Evolutionary conservation across 2,888 invertebrate genomes (phyloP), one percentile per base, ranked within the genome.

Genomic region (Thymelicus acteon): DNA sequence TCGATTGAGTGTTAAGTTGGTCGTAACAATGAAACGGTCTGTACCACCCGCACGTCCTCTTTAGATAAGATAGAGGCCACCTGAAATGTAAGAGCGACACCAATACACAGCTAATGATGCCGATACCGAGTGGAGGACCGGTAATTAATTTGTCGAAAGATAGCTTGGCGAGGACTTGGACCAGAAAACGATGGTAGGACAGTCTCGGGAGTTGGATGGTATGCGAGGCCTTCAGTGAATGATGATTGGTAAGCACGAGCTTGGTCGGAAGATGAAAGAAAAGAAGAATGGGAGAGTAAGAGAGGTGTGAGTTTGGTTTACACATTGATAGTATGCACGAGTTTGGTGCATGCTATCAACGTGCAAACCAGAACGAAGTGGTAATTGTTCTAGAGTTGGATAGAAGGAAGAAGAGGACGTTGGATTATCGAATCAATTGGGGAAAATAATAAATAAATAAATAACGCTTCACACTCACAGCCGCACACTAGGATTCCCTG

Each of bases 41-140:
- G 88, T 88, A 86, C 87, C 85, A 82, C 92, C 92, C 93, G 92
- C 91, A 93, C 93, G 93, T 93, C 93, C 93, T 93, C 92, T 92
- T 90, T 93, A 90, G 93, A 93, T 93, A 91, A 93, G 93, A 93
- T 93, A 93, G 90, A 86, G 89, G 88, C 87, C 85, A 90, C 86
- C 86, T 88, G 87, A 89, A 90, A 86, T 84, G 85, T 82, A 86
- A 83, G 85, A 84, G 82, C 87, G 92, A 88, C 93, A 92, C 90
- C 90, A 91, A 91, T 91, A 87, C 85, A 82, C 80, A 79, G 78
- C 82, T 91, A 91, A 91, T 90, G 88, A 86, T 86, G 85, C 84
- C 80, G 88, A 89, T 88, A 78, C 81, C 77, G 80, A 82, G 82
- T 79, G 75, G 80, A 71, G 74, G 86, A 86, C 88, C 86, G 85